phyloP scores from a whole-genome alignment of 64 coral and sea anemone species.

The Montipora capricornis region DNA sequence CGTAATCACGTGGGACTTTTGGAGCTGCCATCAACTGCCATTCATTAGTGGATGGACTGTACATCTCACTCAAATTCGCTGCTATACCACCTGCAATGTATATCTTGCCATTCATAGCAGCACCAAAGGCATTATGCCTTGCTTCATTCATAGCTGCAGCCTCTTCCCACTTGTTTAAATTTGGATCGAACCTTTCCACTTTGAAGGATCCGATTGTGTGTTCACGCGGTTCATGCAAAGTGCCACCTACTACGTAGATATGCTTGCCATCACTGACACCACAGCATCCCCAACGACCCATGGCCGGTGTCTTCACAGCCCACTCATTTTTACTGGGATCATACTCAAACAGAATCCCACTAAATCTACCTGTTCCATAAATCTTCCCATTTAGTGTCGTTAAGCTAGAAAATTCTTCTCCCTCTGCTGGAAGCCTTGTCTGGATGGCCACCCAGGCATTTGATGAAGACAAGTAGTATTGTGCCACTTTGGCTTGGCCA shows the following conservation, averaged over 20 bases:
- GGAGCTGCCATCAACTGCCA: not conserved
- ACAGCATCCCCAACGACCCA: not conserved
- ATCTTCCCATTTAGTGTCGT: not conserved
- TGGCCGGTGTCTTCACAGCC: too few relatives aligned
- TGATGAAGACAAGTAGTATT: not conserved
- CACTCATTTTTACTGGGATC: not conserved
- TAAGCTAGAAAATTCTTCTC: not conserved
- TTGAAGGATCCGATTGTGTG: not conserved
- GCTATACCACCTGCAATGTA: not conserved
- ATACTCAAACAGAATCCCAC: not conserved
- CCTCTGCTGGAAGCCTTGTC: not conserved
- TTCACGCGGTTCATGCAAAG: not conserved
- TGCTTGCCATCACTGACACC: not conserved
- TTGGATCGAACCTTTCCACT: not conserved
- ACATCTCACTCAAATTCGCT: not conserved
- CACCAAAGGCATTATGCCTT: too few relatives aligned
- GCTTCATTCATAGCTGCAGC: not conserved
- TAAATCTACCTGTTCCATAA: not conserved
- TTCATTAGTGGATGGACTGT: not conserved
- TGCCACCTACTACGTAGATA: not conserved
- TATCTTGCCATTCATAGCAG: too few relatives aligned
- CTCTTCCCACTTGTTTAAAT: not conserved
- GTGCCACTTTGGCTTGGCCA: not conserved
- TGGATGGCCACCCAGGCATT: not conserved
- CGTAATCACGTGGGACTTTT: not conserved